Conservation (phyloP, 1,140 invertebrate genomes). For the Eriocheir sinensis region DNA sequence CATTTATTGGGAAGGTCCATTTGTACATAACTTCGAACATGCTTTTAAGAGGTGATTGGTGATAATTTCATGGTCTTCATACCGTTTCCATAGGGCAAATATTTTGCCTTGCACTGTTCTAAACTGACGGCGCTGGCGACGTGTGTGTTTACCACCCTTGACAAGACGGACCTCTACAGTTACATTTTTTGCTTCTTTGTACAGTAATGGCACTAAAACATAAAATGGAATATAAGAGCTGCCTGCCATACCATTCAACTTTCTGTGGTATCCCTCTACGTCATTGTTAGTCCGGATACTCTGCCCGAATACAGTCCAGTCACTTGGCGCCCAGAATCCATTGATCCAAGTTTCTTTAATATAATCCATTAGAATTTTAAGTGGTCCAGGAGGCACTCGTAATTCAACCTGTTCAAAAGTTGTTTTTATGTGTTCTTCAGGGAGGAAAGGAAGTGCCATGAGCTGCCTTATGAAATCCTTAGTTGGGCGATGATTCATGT, state of each 20-base stretch:
- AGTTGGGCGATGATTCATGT: neutral
- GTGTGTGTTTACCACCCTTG: neutral
- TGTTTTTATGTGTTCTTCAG: neutral
- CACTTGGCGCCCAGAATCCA: neutral
- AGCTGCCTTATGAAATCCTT: neutral
- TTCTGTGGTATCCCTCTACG: slow-evolving; percentile 14
- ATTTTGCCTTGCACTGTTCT: neutral
- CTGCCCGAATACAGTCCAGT: slow-evolving; percentile 28
- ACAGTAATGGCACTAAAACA: neutral
- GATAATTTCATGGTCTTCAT: neutral
- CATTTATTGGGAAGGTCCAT: too few relatives aligned
- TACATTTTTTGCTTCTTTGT: too few relatives aligned
- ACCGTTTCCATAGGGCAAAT: neutral
- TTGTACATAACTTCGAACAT: slow-evolving; percentile 41
- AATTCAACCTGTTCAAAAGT: neutral
- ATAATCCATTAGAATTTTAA: neutral
- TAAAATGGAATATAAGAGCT: neutral
- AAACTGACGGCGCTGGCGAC: neutral
- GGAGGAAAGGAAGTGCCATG: neutral
- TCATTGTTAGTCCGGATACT: slow-evolving; percentile 18
- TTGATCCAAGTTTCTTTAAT: neutral
- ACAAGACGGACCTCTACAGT: neutral
- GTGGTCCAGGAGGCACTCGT: neutral
- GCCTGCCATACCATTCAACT: neutral
- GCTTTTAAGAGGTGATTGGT: neutral